phyloP scores from a whole-genome alignment of 1,140 invertebrate genomes.

The Habropoda laboriosa region DNA sequence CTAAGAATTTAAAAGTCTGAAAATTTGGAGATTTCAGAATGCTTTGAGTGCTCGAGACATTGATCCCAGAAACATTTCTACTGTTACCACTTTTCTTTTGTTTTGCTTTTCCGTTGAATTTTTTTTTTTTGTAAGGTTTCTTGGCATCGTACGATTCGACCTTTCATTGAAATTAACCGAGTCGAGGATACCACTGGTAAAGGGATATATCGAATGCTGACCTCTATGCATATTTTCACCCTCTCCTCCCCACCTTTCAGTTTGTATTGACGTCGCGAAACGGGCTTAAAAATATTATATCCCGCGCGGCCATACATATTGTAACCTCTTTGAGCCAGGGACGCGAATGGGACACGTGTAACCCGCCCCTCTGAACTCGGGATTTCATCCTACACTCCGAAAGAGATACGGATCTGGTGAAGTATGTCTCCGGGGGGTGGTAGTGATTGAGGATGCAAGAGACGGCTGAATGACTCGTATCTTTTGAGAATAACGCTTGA shows the following conservation, averaged over 20 bases:
- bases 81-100: background rate
- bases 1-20: too few species aligned
- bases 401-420: background rate
- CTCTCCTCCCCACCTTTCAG: too few species aligned
- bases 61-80: background rate
- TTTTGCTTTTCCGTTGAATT: background rate
- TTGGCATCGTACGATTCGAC: background rate
- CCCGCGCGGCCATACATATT: background rate
- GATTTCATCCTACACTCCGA: background rate
- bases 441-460: background rate
- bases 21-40: too few species aligned
- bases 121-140: background rate
- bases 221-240: constrained; percentile 23
- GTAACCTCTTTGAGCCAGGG: constrained; percentile 1
- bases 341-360: background rate
- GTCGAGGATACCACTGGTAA: constrained; percentile 23
- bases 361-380: background rate
- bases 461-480: background rate
- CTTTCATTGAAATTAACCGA: constrained; percentile 44
- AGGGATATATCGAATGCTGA: constrained; percentile 29
- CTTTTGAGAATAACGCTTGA: background rate
- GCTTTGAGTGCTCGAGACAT: too few species aligned
- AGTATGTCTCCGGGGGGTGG: too few species aligned
- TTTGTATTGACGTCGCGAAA: constrained; percentile 15
- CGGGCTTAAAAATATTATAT: constrained; percentile 35